Base-by-base conservation (phyloP, 2,888 invertebrate species). In the Stenotaenia linearis region DNA sequence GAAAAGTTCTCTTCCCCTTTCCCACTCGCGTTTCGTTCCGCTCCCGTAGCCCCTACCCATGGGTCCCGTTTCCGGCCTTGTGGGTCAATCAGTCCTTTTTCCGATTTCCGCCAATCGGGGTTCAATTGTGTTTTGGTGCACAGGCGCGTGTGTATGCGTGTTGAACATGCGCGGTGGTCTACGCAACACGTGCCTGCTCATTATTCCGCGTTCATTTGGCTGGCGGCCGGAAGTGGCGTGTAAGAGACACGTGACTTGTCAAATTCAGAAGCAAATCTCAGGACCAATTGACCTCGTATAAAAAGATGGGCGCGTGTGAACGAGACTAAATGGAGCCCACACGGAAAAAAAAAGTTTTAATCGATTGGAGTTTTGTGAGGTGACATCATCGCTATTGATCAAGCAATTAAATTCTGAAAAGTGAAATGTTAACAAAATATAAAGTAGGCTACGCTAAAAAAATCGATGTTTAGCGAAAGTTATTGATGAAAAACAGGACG, bases 91-190 rank as follows among this genome's bases (percentile, higher is more conserved):
- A 50, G 50, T 50, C 50, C 50, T 21, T 50, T 50, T 50, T 50
- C 50, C 50, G 50, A 50, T 50, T 50, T 50, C 50, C 50, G 50
- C 50, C 50, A 50, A 50, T 50, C 50, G 50, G 50, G 50, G 50
- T n/a, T 50, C 50, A 18, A 50, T 50, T 50, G 50, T 50, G 50
- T 50, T 50, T 50, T 74, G 30, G 30, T 74, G 74, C 74, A 32
- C 28, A 32, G 30, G 74, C 74, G 74, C 32, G 74, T 32, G 74
- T 74, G 74, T 32, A 25, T 74, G 74, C 32, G 74, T 74, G 74
- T 74, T 74, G 74, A 25, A 18, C 74, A 30, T 74, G 74, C 74
- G 74, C 50, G 18, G 50, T 50, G 50, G 50, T 50, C 50, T 50
- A 50, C n/a, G 50, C 50, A 50, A 50, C 50, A 50, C 50, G 50